These are phyloP conservation scores for Telenomus remus DNA, from an alignment of 1,140 invertebrate species.

Conservation along the genomic window DNA sequence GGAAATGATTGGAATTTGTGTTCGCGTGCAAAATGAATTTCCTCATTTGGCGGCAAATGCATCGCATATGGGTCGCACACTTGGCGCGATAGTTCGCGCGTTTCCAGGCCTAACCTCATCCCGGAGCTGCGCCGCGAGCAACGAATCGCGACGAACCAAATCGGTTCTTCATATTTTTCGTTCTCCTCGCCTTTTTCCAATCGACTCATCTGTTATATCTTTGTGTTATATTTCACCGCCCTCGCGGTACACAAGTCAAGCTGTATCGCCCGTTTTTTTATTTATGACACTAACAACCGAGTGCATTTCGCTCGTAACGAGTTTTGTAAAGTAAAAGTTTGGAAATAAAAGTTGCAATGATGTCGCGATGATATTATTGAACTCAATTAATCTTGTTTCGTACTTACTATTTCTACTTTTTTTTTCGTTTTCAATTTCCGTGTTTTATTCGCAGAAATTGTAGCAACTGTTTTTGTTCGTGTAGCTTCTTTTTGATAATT, in stretches of 20 bases:
- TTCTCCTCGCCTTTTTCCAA: slow-evolving; percentile 31
- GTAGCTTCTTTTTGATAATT: no score
- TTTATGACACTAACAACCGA: slow-evolving; percentile 11
- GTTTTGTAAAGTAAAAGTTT: slow-evolving; percentile 15
- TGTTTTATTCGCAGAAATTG: no score
- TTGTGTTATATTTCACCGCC: slow-evolving; percentile 30
- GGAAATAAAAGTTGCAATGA: slow-evolving; percentile 9
- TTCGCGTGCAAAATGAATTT: slow-evolving; percentile 37
- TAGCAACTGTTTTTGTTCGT: no score
- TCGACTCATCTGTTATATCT: slow-evolving; percentile 37
- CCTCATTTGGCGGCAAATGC: slow-evolving; percentile 29
- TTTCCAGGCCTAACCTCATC: slow-evolving; percentile 38
- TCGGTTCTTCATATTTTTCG: slow-evolving; percentile 29
- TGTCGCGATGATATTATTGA: neutral
- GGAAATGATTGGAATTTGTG: slow-evolving; percentile 36
- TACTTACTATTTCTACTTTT: neutral
- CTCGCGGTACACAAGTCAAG: slow-evolving; percentile 1
- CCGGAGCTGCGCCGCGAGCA: slow-evolving; percentile 18
- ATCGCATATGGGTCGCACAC: slow-evolving; percentile 29
- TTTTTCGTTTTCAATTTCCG: no score
- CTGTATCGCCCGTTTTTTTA: slow-evolving; percentile 5
- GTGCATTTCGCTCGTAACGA: slow-evolving; percentile 2
- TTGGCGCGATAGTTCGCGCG: slow-evolving; percentile 21
- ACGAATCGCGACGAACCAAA: slow-evolving; percentile 23
- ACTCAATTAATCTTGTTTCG: neutral